Conservation (phyloP, 1,140 invertebrate species). For the Drosophila orosa region DNA sequence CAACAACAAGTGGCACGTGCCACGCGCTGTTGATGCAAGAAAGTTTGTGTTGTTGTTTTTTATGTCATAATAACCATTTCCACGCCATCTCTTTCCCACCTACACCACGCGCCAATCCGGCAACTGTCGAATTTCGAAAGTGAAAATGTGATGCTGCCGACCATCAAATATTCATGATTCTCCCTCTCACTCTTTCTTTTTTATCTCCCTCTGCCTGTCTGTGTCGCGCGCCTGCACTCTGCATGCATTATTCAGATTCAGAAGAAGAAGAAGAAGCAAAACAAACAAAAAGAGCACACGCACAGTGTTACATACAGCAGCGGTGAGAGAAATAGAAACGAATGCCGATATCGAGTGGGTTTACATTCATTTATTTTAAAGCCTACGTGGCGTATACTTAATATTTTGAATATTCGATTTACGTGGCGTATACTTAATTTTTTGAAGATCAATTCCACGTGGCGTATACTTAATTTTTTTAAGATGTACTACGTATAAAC, state of each 20-base stretch:
- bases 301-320: slow-evolving; percentile 1
- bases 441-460: too few relatives aligned
- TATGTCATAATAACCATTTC: slow-evolving; percentile 65
- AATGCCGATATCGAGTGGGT: too few relatives aligned
- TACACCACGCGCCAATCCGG: slow-evolving; percentile 1
- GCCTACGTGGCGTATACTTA: too few relatives aligned
- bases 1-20: slow-evolving; percentile 52
- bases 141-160: slow-evolving; percentile 63
- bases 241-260: slow-evolving; percentile 47
- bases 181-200: slow-evolving; percentile 11
- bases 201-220: background rate
- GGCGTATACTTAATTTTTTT: too few relatives aligned
- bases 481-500: too few relatives aligned
- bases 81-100: slow-evolving; percentile 13
- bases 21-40: slow-evolving; percentile 41
- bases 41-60: slow-evolving; percentile 37
- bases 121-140: slow-evolving; percentile 67
- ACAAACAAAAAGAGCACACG: slow-evolving; percentile 19
- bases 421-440: too few relatives aligned
- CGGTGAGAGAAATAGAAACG: background rate
- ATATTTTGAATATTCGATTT: too few relatives aligned
- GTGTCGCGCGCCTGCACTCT: slow-evolving; percentile 30
- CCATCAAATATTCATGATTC: slow-evolving; percentile 46
- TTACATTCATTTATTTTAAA: too few relatives aligned
- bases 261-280: slow-evolving; percentile 25